These are phyloP conservation scores for Eulacestoma nigropectus DNA, from an alignment of 2,113 vertebrate species.

Conservation along the genomic window DNA sequence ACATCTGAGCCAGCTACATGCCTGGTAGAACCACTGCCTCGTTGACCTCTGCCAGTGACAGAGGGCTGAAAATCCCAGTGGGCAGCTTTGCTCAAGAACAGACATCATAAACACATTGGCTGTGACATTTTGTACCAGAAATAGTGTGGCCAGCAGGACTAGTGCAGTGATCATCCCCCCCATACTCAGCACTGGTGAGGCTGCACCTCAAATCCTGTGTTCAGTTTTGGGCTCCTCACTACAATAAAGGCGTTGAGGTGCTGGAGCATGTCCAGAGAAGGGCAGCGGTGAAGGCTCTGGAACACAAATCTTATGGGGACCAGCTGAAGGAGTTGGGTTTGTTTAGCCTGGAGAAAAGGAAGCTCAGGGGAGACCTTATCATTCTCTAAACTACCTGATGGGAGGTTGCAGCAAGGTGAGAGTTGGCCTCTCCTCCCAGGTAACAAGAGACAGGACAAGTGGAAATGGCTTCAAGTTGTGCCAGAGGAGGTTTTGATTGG, in stretches of 20 bases:
- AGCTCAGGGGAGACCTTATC: background rate
- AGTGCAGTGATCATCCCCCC: background rate
- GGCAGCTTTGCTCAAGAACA: background rate
- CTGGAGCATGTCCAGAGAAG: background rate
- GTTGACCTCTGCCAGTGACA: background rate
- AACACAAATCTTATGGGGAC: background rate
- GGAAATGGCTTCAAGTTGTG: background rate
- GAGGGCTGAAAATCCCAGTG: background rate
- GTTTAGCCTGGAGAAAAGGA: background rate
- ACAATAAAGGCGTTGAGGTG: background rate
- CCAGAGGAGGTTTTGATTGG: background rate
- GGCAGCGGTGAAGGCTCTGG: background rate
- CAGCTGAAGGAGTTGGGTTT: background rate
- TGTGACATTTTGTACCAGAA: background rate
- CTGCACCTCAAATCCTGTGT: background rate
- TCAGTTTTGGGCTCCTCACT: background rate
- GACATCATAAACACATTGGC: background rate
- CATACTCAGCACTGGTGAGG: background rate
- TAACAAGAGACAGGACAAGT: background rate
- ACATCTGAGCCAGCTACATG: accelerated
- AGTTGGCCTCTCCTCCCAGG: background rate
- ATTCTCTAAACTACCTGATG: background rate
- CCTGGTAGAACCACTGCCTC: background rate
- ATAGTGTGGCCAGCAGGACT: background rate
- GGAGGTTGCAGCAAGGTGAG: background rate